Evolutionary conservation across 2,113 vertebrate genomes (phyloP).

Genomic region (Gracilinanus agilis): DNA sequence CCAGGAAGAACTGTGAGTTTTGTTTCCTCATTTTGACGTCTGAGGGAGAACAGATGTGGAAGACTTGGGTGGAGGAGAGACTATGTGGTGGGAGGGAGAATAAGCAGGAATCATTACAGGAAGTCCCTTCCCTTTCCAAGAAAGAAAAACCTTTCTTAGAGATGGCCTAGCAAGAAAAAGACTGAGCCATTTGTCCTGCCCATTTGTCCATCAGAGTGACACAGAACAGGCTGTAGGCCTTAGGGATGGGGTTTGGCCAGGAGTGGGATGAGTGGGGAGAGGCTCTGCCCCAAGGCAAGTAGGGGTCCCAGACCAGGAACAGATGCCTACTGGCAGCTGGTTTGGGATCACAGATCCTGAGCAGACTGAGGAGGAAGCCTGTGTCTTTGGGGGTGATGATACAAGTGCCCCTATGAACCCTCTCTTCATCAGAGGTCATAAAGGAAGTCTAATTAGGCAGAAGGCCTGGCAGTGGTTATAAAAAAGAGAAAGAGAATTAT

Average conservation of each 20-base stretch:
- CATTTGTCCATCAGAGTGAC: not conserved
- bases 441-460: not conserved
- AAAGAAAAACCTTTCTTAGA: not conserved
- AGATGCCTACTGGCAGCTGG: no score
- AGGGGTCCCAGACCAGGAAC: no score
- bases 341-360: not conserved
- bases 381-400: no score
- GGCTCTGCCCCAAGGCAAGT: no score
- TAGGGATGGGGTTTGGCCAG: not conserved
- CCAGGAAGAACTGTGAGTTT: not conserved
- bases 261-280: not conserved
- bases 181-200: not conserved
- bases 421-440: no score
- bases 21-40: not conserved
- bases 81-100: no score
- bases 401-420: no score
- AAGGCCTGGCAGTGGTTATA: not conserved
- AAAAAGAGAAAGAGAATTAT: no score
- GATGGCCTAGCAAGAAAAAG: no score
- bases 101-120: not conserved
- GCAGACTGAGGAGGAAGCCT: no score
- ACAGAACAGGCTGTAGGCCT: no score
- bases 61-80: not conserved
- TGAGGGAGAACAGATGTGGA: not conserved
- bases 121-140: no score